Percentiles rank a stretch among this genome's conserved stretches.
These are phyloP conservation scores for Oreonectes daqikongensis DNA, from an alignment of 2,797 vertebrate species.

Conservation along the genomic window DNA sequence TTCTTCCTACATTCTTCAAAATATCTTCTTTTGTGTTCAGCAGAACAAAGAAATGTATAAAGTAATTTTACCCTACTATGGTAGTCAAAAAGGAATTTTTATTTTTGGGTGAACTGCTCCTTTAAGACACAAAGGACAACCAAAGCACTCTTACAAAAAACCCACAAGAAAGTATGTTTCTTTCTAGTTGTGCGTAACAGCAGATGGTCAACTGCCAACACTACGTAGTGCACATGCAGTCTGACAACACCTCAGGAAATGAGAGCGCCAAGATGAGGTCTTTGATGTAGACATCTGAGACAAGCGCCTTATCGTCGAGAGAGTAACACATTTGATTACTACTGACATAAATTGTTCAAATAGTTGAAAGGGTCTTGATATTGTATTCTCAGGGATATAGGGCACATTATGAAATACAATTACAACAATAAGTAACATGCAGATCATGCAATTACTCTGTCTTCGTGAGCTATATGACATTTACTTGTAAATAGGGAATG, in stretches of 20 bases:
- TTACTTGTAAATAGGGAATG: too few relatives aligned
- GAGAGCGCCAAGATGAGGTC: neutral
- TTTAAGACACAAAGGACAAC: neutral
- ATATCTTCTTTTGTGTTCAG: too few relatives aligned
- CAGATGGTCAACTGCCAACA: conserved; percentile 37
- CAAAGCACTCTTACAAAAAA: neutral
- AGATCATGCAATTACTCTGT: neutral
- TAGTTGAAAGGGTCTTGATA: neutral
- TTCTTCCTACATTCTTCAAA: too few relatives aligned
- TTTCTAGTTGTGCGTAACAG: neutral
- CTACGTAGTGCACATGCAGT: neutral
- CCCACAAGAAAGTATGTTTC: neutral
- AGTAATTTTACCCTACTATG: too few relatives aligned
- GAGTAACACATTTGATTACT: conserved; percentile 20
- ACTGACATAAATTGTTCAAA: neutral
- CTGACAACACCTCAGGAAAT: conserved; percentile 29
- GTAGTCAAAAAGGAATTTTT: too few relatives aligned
- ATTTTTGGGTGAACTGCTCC: too few relatives aligned
- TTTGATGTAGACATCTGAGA: conserved; percentile 16
- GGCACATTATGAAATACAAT: neutral
- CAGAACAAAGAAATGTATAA: too few relatives aligned
- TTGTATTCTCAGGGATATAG: neutral
- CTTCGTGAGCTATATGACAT: too few relatives aligned
- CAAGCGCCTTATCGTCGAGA: conserved; percentile 2
- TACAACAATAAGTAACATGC: too few relatives aligned